Conservation (phyloP, 1,140 invertebrate genomes). For the Drosophila chauvacae region DNA sequence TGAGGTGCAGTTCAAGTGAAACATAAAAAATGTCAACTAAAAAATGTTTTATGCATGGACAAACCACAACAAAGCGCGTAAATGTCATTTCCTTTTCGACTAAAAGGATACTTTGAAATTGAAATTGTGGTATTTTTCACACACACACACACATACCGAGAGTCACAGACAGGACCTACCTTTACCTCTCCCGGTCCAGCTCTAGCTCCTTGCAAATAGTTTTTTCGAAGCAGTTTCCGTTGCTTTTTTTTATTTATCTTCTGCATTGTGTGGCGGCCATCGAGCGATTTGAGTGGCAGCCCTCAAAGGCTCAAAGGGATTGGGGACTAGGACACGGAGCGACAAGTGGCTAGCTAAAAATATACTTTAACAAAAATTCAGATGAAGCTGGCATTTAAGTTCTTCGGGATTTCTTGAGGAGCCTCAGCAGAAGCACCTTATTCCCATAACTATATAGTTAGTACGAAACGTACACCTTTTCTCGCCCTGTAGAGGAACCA, state of each 20-base stretch:
- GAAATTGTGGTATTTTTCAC: constrained; percentile 77
- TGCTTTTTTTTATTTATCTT: constrained; percentile 19
- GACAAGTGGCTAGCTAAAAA: constrained; percentile 13
- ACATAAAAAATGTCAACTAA: constrained; percentile 70
- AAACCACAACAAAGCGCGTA: constrained; percentile 82
- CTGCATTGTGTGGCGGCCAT: constrained; percentile 32
- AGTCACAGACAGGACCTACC: constrained; percentile 20
- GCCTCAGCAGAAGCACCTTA: too few relatives aligned
- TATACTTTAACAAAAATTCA: not conserved
- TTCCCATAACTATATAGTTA: not conserved
- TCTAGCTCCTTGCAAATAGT: constrained; percentile 30
- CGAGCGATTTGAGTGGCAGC: constrained; percentile 32
- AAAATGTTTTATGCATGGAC: constrained; percentile 81
- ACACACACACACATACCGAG: constrained; percentile 35
- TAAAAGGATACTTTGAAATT: constrained; percentile 84
- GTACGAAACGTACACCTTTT: not conserved
- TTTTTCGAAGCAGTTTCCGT: constrained; percentile 16
- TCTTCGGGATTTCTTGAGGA: too few relatives aligned
- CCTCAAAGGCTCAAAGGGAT: not conserved
- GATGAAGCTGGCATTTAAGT: not conserved
- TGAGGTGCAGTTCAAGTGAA: constrained; percentile 24
- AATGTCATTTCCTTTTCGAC: constrained; percentile 81
- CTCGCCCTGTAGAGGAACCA: not conserved
- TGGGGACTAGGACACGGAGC: not conserved
- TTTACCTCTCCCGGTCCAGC: not conserved